These are phyloP conservation scores for Anolis carolinensis DNA, from an alignment of 2,113 vertebrate genomes.

Conservation along the genomic window DNA sequence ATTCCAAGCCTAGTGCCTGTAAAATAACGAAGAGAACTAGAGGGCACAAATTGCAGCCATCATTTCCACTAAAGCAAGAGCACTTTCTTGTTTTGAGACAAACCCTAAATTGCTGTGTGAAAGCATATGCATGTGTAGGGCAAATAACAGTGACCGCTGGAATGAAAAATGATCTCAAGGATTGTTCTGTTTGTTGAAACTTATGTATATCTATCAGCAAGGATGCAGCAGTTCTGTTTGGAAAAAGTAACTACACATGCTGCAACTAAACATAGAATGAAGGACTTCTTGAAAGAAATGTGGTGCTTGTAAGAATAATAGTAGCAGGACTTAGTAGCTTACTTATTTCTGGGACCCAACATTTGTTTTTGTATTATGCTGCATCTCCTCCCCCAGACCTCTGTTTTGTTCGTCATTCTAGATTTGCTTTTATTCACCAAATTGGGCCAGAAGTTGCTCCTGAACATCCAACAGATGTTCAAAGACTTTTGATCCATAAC, in stretches of 20 bases:
- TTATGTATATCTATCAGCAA: not conserved
- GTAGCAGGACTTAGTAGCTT: not conserved
- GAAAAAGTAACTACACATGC: not conserved
- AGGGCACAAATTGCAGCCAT: constrained; percentile 3
- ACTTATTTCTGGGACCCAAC: not conserved
- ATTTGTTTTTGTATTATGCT: not conserved
- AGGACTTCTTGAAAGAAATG: not conserved
- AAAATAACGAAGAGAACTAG: constrained; percentile 6
- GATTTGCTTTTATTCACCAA: not conserved
- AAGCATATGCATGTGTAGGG: not conserved
- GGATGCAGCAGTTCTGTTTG: not conserved
- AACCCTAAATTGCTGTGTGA: not conserved
- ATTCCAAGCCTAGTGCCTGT: not conserved
- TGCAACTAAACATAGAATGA: not conserved
- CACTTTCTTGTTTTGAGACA: not conserved
- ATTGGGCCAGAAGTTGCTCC: too few species aligned
- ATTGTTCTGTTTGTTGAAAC: not conserved
- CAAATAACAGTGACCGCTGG: not conserved
- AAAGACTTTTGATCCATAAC: too few species aligned
- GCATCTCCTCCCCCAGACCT: too few species aligned
- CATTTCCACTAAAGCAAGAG: not conserved
- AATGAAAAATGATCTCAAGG: not conserved
- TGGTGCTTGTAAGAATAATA: not conserved
- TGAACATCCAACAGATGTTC: too few species aligned
- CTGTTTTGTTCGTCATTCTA: not conserved